Conservation (phyloP, 2,797 vertebrate species). For the Sebastolobus altivelis region DNA sequence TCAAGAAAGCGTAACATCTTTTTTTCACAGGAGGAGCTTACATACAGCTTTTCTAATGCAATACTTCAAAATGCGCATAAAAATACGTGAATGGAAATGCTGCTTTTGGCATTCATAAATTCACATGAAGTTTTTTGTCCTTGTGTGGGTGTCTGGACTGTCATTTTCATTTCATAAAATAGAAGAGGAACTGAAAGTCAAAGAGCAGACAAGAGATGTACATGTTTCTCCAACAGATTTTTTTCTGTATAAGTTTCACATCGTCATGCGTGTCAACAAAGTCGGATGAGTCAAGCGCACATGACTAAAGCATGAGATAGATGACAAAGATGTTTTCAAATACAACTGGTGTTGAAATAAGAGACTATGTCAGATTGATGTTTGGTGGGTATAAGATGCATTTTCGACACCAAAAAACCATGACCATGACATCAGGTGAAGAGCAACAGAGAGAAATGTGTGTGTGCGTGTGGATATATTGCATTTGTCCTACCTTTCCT, state of each 20-base stretch:
- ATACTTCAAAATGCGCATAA: no score
- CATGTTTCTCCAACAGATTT: conserved; percentile 31
- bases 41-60: no score
- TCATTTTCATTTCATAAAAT: conserved; percentile 52
- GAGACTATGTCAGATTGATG: neutral
- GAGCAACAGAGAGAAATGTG: neutral
- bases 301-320: conserved; percentile 16
- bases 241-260: conserved; percentile 24
- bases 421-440: neutral
- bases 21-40: no score
- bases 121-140: neutral
- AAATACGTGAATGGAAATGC: no score
- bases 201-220: neutral
- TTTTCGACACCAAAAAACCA: neutral
- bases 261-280: neutral
- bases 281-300: neutral
- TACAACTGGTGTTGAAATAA: neutral
- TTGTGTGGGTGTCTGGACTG: neutral
- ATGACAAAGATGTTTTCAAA: neutral
- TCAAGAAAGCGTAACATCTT: no score
- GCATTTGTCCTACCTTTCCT: conserved; percentile 91
- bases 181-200: conserved; percentile 65
- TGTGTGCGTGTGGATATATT: neutral
- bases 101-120: neutral
- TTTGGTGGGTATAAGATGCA: neutral